These are phyloP conservation scores for Coleophora deauratella DNA, from an alignment of 2,888 invertebrate species.

Conservation along the genomic window DNA sequence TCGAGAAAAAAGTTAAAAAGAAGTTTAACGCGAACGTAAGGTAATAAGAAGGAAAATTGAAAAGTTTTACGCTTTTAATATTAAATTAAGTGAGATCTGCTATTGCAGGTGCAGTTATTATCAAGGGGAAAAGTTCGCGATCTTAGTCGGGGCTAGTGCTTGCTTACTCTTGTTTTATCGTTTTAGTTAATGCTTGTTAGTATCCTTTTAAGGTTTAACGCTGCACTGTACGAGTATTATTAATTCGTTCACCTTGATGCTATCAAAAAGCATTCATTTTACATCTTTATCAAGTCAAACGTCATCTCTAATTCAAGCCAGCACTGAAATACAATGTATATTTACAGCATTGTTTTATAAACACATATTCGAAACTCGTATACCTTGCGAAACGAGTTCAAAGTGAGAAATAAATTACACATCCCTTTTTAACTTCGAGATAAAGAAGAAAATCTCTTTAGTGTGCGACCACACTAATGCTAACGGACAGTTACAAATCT, in stretches of 20 bases:
- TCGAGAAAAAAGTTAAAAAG: conserved; percentile 43
- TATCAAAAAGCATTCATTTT: conserved; percentile 31
- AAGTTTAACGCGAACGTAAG: conserved; percentile 37
- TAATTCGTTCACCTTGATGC: conserved; percentile 37
- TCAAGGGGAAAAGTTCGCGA: conserved; percentile 18
- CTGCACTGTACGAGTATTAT: conserved; percentile 39
- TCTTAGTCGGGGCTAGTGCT: conserved; percentile 21
- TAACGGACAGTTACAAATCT: conserved; percentile 55
- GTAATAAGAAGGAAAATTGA: conserved; percentile 53
- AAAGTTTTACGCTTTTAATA: conserved; percentile 55
- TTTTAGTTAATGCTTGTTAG: conserved; percentile 57
- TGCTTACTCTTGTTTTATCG: conserved; percentile 42
- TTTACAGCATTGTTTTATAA: conserved; percentile 24
- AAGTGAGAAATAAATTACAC: conserved; percentile 48
- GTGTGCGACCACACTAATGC: conserved; percentile 47
- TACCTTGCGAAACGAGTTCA: conserved; percentile 45
- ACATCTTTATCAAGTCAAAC: conserved; percentile 41
- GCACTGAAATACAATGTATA: no score
- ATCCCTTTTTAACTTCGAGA: conserved; percentile 36
- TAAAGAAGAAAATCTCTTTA: conserved; percentile 45
- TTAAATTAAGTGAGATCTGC: conserved; percentile 40
- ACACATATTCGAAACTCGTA: conserved; percentile 34
- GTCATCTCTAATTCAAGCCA: conserved; percentile 25
- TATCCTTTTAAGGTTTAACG: conserved; percentile 45
- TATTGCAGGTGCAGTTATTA: conserved; percentile 39